Percentiles rank a stretch among this genome's conserved stretches.
These are phyloP conservation scores for Crocallis elinguaria DNA, from an alignment of 2,888 invertebrate species.

Conservation along the genomic window DNA sequence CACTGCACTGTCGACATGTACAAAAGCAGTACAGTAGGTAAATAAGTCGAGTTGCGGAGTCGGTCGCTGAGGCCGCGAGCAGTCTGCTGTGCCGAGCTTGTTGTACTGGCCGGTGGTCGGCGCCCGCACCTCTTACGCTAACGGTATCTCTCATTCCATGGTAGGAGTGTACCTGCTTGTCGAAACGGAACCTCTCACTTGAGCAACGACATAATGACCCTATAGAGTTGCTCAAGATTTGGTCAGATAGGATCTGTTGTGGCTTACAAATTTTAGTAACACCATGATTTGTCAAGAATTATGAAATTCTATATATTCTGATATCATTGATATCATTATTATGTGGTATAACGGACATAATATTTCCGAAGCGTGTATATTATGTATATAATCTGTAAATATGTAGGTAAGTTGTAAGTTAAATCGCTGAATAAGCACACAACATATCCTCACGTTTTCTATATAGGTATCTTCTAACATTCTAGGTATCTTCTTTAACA, in stretches of 20 bases:
- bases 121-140: constrained; percentile 56
- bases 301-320: background rate
- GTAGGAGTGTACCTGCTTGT: constrained; percentile 17
- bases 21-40: constrained; percentile 1
- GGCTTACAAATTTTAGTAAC: background rate
- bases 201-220: constrained; percentile 23
- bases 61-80: constrained; percentile 12
- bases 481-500: too few species aligned
- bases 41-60: background rate
- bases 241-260: background rate
- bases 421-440: too few species aligned
- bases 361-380: too few species aligned
- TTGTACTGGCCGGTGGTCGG: constrained; percentile 45
- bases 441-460: too few species aligned
- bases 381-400: too few species aligned
- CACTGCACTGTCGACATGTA: constrained; percentile 1
- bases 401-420: too few species aligned
- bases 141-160: constrained; percentile 52
- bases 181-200: constrained; percentile 26
- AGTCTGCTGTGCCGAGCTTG: constrained; percentile 29
- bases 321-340: background rate
- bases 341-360: too few species aligned
- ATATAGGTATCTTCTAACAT: too few species aligned
- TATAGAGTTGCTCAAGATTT: constrained; percentile 12
- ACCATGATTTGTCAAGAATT: background rate